Base-by-base conservation (phyloP, 2,797 vertebrate species). In the Kryptopterus vitreolus region DNA sequence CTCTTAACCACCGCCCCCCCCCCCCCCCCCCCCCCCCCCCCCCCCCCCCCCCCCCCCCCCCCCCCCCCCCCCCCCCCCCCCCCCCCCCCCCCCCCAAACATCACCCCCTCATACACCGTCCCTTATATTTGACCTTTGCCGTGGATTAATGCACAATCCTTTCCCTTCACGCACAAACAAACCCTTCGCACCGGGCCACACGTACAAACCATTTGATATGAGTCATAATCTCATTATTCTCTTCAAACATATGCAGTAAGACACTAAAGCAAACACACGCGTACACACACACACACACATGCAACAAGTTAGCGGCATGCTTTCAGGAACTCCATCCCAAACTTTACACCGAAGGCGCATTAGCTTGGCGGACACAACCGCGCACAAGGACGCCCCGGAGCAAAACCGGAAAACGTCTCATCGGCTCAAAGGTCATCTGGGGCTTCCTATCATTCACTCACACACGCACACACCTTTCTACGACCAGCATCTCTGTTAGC, bases 211-310 rank as follows among this genome's bases (percentile, higher is more conserved):
- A 20, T 81, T 82, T 79, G 66, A 70, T 71, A 69, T 76, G 75
- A 78, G 78, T 80, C 81, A 75, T 59, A 76, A 68, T 76, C 48
- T 78, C 62, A 80, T 83, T 76, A 81, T 85, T 76, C 70, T 48
- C 24, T 76, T 59, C 33, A 63, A 76, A 76, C 43, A 76, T 24
- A 50, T n/a, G 18, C 50, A 53, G 16, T 20, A 50, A 20, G 66
- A 26, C 15, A 48, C 24, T 9, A 69, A 46, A 12, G 57, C 55
- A 68, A 73, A 81, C 81, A 81, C 72, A 82, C 53, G 83, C 18
- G 69, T 0, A 31, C 24, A 59, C 52, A 29, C n/a, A 22, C 46
- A 52, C 35, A 29, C 62, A 68, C n/a, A 52, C 29, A 1, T 62
- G 69, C 77, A 73, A 74, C 71, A 74, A 59, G 71, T 74, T 43